Evolutionary conservation across 2,113 vertebrate species (phyloP).

Genomic region (Panthera leo): DNA sequence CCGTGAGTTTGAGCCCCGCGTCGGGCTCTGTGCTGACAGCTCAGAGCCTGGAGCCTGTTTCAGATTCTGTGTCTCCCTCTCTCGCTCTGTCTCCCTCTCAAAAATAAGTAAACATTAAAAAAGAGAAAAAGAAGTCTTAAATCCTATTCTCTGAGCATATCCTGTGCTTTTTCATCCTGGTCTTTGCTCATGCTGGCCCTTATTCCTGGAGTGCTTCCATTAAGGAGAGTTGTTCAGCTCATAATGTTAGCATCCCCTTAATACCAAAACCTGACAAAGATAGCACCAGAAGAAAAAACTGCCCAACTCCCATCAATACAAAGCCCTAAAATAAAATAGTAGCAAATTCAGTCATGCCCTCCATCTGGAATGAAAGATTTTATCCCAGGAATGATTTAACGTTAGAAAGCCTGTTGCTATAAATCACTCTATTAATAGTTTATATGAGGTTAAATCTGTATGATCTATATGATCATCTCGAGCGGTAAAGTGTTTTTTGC

Average conservation of each 20-base stretch:
- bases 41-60: too few species aligned
- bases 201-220: background rate
- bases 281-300: background rate
- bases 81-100: too few species aligned
- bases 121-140: background rate
- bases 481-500: background rate
- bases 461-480: background rate
- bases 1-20: too few species aligned
- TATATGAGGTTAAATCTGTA: background rate
- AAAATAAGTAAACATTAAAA: too few species aligned
- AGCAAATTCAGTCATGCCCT: background rate
- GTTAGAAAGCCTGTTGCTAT: background rate
- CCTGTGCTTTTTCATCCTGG: background rate
- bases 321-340: background rate
- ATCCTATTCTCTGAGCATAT: background rate
- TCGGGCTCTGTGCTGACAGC: too few species aligned
- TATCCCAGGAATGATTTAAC: background rate
- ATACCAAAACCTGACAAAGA: background rate
- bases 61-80: too few species aligned
- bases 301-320: background rate
- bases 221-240: background rate
- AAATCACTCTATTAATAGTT: background rate
- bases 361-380: background rate
- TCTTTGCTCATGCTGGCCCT: background rate
- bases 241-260: background rate